Percentiles rank a stretch among this genome's conserved stretches.
Conservation (phyloP, 1,140 invertebrate species). For the Bombus pascuorum region DNA sequence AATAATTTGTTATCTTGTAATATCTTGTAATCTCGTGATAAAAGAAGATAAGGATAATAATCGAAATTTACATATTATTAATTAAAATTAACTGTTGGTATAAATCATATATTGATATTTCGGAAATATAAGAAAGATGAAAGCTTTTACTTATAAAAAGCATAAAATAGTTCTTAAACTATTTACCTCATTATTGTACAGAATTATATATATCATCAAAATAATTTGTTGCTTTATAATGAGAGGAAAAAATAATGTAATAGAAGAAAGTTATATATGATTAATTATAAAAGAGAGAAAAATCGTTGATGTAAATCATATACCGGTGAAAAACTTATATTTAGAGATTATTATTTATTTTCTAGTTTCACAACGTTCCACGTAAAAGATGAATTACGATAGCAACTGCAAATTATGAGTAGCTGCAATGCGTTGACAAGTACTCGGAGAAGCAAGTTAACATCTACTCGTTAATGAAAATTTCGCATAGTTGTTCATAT, state of each 20-base stretch:
- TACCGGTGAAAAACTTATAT: too few species aligned
- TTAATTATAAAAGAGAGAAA: too few species aligned
- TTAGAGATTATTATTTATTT: not conserved
- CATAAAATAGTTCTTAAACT: too few species aligned
- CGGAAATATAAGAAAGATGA: not conserved
- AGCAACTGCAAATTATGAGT: not conserved
- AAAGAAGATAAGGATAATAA: not conserved
- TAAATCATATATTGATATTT: not conserved
- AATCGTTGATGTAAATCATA: not conserved
- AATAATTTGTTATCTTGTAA: not conserved
- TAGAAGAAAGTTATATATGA: not conserved
- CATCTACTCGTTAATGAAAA: slow-evolving; percentile 11
- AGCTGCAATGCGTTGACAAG: not conserved
- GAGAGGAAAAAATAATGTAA: not conserved
- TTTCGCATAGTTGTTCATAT: not conserved
- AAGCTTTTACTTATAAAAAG: not conserved
- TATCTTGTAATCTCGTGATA: too few species aligned
- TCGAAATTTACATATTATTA: not conserved
- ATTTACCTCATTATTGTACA: too few species aligned
- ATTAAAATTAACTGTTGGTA: not conserved
- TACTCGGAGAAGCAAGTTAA: not conserved
- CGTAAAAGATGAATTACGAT: slow-evolving; percentile 9
- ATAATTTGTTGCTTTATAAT: too few species aligned
- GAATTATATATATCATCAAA: not conserved
- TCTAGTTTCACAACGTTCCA: not conserved